A percentile compares a stretch with the other conserved stretches of the same genome.
Evolutionary conservation across 2,113 vertebrate genomes (phyloP).

Genomic region (Phaetusa simplex): DNA sequence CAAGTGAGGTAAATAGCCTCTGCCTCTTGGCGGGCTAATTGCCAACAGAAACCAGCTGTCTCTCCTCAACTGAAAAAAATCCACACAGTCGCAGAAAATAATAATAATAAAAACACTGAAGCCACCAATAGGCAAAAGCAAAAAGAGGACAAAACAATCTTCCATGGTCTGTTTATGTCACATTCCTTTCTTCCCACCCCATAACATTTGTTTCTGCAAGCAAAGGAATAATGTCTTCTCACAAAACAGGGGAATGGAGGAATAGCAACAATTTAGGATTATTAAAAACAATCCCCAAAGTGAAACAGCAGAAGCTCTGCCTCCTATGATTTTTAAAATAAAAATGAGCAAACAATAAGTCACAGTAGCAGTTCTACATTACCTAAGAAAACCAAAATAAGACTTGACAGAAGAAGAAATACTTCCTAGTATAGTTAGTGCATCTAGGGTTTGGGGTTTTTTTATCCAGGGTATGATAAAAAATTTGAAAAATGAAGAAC

Average conservation of each 20-base stretch:
- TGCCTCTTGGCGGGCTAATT: background rate
- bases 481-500: background rate
- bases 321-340: background rate
- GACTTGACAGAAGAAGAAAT: background rate
- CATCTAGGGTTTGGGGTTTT: fast-evolving
- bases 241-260: background rate
- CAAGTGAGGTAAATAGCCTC: background rate
- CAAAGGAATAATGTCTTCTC: background rate
- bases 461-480: background rate
- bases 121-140: background rate
- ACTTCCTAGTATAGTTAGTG: background rate
- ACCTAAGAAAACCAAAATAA: background rate
- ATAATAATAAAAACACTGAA: background rate
- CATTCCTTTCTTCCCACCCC: background rate
- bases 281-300: background rate
- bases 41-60: background rate
- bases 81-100: background rate
- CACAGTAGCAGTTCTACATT: background rate
- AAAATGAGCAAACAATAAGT: background rate
- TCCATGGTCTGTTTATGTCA: background rate
- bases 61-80: background rate
- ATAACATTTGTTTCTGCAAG: background rate
- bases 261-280: background rate
- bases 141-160: background rate
- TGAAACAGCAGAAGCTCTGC: background rate